Evolutionary conservation across 2,797 vertebrate species (phyloP).

Genomic region (Notamacropus eugenii): DNA sequence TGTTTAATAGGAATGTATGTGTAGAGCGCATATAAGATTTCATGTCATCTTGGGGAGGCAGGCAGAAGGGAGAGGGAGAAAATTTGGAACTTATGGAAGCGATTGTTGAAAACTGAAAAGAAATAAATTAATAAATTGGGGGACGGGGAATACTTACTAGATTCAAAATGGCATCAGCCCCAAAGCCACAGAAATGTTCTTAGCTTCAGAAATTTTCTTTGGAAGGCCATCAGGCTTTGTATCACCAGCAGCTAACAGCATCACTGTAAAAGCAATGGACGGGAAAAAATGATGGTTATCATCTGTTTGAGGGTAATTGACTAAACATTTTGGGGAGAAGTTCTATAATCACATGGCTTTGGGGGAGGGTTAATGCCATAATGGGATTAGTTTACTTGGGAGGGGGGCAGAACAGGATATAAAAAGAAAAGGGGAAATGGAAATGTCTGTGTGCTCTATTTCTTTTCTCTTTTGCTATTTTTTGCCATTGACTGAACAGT

Average conservation of each 20-base stretch:
- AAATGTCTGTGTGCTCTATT: conserved; percentile 55
- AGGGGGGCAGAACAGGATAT: background rate
- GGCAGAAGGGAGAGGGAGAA: no score
- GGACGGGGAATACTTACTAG: background rate
- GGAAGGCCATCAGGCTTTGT: conserved; percentile 41
- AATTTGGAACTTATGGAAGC: no score
- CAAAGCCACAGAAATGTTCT: conserved; percentile 52
- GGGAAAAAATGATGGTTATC: background rate
- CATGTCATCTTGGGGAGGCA: no score
- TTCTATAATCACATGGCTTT: conserved; percentile 14
- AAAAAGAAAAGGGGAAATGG: conserved; percentile 48
- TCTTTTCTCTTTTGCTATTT: conserved; percentile 35
- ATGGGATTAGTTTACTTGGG: background rate
- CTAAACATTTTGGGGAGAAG: conserved; percentile 2
- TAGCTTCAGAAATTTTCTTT: conserved; percentile 33
- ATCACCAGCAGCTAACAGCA: background rate
- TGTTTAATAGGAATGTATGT: no score
- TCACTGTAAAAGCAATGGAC: background rate
- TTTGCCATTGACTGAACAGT: conserved; percentile 69
- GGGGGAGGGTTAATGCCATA: conserved; percentile 37
- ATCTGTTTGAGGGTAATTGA: conserved; percentile 1
- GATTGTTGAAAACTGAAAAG: no score
- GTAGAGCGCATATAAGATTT: no score
- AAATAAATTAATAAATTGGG: no score
- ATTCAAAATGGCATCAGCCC: conserved; percentile 30